Percentiles rank a stretch among this genome's conserved stretches.
phyloP scores from a whole-genome alignment of 2,888 invertebrate genomes.

The Leuctra nigra region DNA sequence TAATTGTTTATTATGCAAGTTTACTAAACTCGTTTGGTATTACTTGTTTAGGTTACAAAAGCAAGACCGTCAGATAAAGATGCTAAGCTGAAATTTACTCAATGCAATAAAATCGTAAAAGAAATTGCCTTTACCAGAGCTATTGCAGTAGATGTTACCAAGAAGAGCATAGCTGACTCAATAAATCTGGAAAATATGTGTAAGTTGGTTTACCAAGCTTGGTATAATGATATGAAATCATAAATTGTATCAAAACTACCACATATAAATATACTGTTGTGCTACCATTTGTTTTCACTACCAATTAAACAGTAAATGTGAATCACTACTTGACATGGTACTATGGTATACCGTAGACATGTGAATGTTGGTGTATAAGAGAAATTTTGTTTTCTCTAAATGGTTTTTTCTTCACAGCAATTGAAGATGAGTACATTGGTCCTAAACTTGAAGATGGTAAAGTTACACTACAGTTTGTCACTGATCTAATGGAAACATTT shows the following conservation, averaged over 20 bases:
- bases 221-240: no score
- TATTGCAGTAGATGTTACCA: slow-evolving; percentile 86
- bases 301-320: no score
- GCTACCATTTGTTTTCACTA: no score
- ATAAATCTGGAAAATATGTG: slow-evolving; percentile 88
- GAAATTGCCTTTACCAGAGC: slow-evolving; percentile 95
- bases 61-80: slow-evolving; percentile 90
- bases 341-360: background rate
- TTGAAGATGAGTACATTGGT: slow-evolving; percentile 92
- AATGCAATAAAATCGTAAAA: slow-evolving; percentile 94
- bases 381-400: slow-evolving; percentile 21
- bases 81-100: slow-evolving; percentile 83
- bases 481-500: slow-evolving; percentile 81
- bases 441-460: slow-evolving; percentile 81
- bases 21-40: background rate
- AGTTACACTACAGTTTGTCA: slow-evolving; percentile 85
- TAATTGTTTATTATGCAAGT: background rate
- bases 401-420: slow-evolving; percentile 61
- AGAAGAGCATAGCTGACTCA: slow-evolving; percentile 78
- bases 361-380: slow-evolving; percentile 5
- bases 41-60: slow-evolving; percentile 67
- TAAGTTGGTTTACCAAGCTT: no score
- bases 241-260: background rate
- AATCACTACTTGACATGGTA: no score
- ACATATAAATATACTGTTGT: no score